Evolutionary conservation across 2,113 vertebrate species (phyloP).

Genomic region (Urocolius indicus): DNA sequence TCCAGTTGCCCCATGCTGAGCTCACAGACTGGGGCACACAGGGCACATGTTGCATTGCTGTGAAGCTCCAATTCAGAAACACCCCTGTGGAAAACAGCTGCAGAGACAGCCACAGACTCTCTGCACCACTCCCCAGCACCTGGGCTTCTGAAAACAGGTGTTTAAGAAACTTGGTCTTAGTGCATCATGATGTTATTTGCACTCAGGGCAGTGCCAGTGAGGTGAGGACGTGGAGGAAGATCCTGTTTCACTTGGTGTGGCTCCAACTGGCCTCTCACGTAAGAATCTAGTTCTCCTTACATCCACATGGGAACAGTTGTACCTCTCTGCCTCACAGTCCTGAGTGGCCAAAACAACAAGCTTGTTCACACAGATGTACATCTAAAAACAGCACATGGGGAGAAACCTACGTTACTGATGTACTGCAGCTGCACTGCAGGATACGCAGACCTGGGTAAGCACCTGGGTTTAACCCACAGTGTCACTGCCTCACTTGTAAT

Average conservation of each 20-base stretch:
- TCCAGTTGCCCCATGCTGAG: neutral
- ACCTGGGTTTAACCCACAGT: neutral
- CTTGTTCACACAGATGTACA: neutral
- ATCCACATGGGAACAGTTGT: neutral
- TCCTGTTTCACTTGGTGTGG: neutral
- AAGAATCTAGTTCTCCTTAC: neutral
- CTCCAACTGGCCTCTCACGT: neutral
- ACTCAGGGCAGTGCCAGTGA: neutral
- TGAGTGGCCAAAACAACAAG: fast-evolving
- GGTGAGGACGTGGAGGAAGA: neutral
- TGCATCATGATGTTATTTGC: too few relatives aligned
- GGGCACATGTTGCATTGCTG: neutral
- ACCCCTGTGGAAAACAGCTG: neutral
- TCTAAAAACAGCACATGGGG: fast-evolving
- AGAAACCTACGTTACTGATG: neutral
- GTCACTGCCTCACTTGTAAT: neutral
- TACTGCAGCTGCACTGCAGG: neutral
- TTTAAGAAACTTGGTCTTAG: neutral
- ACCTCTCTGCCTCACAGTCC: neutral
- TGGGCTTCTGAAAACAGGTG: neutral
- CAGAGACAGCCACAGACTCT: neutral
- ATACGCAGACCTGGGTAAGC: neutral
- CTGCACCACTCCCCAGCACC: neutral
- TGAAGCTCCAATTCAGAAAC: neutral
- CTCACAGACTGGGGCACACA: neutral